These are phyloP conservation scores for Podarcis siculus DNA, from an alignment of 2,797 vertebrate genomes.

Conservation along the genomic window DNA sequence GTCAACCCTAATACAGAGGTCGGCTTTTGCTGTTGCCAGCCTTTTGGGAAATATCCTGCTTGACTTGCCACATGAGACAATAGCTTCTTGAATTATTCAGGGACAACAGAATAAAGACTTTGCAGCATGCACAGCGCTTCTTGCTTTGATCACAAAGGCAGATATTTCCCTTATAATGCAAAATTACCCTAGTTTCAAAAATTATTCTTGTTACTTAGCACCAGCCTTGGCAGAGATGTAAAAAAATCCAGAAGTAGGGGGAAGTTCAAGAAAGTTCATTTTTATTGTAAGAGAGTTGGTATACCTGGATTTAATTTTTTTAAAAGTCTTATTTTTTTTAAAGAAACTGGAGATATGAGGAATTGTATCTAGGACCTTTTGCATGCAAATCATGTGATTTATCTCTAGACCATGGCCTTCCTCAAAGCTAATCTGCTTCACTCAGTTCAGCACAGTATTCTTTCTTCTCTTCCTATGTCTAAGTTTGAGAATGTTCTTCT, in stretches of 20 bases:
- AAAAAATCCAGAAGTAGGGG: neutral
- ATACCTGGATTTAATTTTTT: conserved; percentile 41
- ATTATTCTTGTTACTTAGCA: conserved; percentile 34
- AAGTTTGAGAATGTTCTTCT: neutral
- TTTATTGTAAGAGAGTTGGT: conserved; percentile 42
- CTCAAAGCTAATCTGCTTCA: neutral
- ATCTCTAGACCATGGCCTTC: neutral
- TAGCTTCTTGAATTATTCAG: conserved; percentile 24
- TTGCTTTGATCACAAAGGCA: conserved; percentile 39
- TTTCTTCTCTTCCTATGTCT: neutral
- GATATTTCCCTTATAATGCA: conserved; percentile 12
- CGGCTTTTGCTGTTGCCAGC: neutral
- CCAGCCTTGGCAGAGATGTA: conserved; percentile 34
- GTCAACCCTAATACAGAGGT: conserved; percentile 31
- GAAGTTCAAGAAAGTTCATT: conserved; percentile 1
- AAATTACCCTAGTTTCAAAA: conserved; percentile 46
- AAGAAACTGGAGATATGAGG: neutral
- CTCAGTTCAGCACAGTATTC: neutral
- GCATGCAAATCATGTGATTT: neutral
- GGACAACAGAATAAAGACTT: conserved; percentile 1
- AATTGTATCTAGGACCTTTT: neutral
- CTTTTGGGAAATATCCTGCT: conserved; percentile 16
- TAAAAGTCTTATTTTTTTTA: conserved; percentile 16
- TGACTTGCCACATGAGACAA: neutral
- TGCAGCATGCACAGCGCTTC: neutral